These are phyloP conservation scores for Sturnira hondurensis DNA, from an alignment of 2,113 vertebrate species.

Conservation along the genomic window DNA sequence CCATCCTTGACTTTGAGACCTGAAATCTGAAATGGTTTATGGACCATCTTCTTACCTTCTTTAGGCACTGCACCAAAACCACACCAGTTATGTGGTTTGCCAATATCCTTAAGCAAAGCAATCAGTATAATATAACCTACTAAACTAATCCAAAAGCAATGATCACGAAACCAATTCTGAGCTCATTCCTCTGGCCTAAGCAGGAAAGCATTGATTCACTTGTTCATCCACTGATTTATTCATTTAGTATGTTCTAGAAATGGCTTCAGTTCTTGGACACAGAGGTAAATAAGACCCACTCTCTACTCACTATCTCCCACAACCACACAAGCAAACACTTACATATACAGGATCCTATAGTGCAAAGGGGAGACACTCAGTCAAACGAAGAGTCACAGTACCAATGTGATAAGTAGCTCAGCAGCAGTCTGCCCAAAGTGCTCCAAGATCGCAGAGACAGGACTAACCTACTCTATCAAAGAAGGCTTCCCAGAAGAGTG, in stretches of 20 bases:
- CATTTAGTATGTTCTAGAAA: neutral
- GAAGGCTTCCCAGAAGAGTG: neutral
- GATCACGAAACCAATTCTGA: neutral
- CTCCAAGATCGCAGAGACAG: neutral
- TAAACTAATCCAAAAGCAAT: neutral
- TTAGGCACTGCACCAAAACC: neutral
- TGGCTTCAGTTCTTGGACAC: neutral
- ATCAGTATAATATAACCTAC: neutral
- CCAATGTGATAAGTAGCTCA: neutral
- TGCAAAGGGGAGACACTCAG: neutral
- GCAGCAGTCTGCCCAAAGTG: neutral
- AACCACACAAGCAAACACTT: neutral
- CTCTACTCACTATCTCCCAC: neutral
- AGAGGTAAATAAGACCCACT: neutral
- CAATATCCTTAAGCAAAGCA: neutral
- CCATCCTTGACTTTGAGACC: neutral
- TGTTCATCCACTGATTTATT: neutral
- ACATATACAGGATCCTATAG: neutral
- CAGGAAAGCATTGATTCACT: neutral
- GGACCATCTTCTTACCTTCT: neutral
- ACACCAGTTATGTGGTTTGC: neutral
- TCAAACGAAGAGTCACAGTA: neutral
- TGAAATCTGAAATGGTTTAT: neutral
- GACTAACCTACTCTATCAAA: neutral
- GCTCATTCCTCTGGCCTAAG: neutral